Evolutionary conservation across 1,140 invertebrate genomes (phyloP).

Genomic region (Akabosia matsudoensis): DNA sequence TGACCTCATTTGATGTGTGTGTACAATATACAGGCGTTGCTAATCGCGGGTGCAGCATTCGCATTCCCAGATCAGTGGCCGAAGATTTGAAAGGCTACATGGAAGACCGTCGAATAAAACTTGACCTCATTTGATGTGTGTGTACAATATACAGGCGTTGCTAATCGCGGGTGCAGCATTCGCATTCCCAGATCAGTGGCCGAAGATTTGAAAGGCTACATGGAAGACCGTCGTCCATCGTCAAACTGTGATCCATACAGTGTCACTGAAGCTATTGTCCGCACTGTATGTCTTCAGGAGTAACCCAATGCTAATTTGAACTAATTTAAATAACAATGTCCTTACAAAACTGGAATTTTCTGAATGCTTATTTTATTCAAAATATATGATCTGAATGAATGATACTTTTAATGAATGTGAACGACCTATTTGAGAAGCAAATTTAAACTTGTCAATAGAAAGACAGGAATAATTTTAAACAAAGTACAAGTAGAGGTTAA

Average conservation of each 20-base stretch:
- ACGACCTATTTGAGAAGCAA: too few relatives aligned
- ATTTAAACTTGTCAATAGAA: too few relatives aligned
- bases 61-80: conserved; percentile 55
- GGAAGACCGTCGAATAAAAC: conserved; percentile 58
- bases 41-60: conserved; percentile 52
- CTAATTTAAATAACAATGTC: too few relatives aligned
- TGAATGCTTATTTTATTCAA: too few relatives aligned
- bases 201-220: conserved; percentile 60
- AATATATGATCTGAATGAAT: too few relatives aligned
- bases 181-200: conserved; percentile 56
- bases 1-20: not conserved
- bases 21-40: conserved; percentile 49
- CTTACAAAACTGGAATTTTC: too few relatives aligned
- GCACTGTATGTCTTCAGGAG: conserved; percentile 53
- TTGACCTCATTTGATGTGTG: not conserved
- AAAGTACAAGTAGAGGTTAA: too few relatives aligned
- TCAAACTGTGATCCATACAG: conserved; percentile 66
- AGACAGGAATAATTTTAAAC: too few relatives aligned
- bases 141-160: conserved; percentile 48
- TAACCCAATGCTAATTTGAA: conserved; percentile 31
- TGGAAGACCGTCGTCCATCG: conserved; percentile 64
- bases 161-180: conserved; percentile 53
- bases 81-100: conserved; percentile 62
- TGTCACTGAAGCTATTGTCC: conserved; percentile 53
- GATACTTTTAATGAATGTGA: too few relatives aligned